Conservation (phyloP, 2,113 vertebrate species). For the Gobio gobio region DNA sequence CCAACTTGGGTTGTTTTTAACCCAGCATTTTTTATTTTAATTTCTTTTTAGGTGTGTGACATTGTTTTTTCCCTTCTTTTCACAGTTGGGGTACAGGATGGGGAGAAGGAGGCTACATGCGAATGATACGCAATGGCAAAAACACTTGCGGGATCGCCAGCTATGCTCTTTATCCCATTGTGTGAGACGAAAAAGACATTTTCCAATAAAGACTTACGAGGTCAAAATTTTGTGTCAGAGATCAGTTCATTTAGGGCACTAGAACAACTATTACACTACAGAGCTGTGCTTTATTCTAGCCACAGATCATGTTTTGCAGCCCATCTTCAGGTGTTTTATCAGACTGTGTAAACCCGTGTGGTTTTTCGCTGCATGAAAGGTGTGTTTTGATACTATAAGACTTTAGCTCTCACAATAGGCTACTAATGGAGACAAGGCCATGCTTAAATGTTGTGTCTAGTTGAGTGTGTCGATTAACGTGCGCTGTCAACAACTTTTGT, state of each 20-base stretch:
- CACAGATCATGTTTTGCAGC: not conserved
- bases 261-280: not conserved
- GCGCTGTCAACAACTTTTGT: not conserved
- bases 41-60: not conserved
- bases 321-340: not conserved
- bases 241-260: not conserved
- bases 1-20: too few species aligned
- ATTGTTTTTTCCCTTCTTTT: not conserved
- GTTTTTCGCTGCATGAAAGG: not conserved
- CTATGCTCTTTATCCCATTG: conserved; percentile 76
- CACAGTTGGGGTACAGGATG: conserved; percentile 76
- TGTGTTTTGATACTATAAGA: not conserved
- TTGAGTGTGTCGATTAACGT: not conserved
- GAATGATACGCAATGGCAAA: conserved; percentile 68
- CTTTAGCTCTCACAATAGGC: not conserved
- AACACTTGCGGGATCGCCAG: conserved; percentile 78
- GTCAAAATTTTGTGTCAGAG: not conserved
- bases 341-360: conserved; percentile 2
- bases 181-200: conserved; percentile 61
- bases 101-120: conserved; percentile 80
- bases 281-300: not conserved
- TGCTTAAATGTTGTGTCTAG: conserved; percentile 36
- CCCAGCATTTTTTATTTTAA: too few species aligned
- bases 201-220: conserved; percentile 16
- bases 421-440: not conserved